phyloP scores from a whole-genome alignment of 1,140 invertebrate species.

The Eriocheir sinensis region DNA sequence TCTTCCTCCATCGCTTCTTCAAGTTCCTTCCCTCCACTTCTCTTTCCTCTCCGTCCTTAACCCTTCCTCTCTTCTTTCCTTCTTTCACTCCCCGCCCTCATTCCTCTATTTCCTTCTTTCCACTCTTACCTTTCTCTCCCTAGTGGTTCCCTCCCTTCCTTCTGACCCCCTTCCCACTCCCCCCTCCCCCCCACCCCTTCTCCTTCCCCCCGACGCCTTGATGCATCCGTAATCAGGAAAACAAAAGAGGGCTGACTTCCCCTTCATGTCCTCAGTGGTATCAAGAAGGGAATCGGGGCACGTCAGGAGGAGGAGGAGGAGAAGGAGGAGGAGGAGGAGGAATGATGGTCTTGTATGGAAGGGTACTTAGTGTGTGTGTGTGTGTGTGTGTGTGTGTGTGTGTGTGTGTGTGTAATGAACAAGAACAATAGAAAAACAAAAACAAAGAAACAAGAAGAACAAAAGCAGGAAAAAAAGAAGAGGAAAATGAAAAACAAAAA shows the following conservation, averaged over 20 bases:
- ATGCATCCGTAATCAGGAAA: conserved; percentile 65
- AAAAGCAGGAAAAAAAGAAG: background rate
- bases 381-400: no score
- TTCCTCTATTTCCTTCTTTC: no score
- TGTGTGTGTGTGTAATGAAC: no score
- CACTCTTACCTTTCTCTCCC: no score
- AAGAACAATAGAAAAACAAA: no score
- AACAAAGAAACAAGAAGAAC: no score
- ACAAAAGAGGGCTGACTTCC: conserved; percentile 62
- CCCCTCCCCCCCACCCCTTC: background rate
- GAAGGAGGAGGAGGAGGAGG: background rate
- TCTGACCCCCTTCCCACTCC: background rate
- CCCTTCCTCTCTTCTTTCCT: no score
- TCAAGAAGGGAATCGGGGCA: conserved; percentile 39
- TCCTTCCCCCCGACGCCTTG: conserved; percentile 11
- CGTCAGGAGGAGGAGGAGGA: background rate
- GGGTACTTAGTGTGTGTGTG: background rate
- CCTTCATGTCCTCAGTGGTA: conserved; percentile 66
- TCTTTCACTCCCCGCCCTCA: no score
- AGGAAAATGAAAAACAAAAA: conserved; percentile 1
- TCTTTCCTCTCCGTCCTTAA: no score
- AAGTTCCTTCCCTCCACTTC: no score
- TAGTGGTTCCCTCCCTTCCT: no score
- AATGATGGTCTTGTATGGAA: background rate
- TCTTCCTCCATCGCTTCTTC: no score